Conservation (phyloP, 2,888 invertebrate genomes). For the Lithosia quadra region DNA sequence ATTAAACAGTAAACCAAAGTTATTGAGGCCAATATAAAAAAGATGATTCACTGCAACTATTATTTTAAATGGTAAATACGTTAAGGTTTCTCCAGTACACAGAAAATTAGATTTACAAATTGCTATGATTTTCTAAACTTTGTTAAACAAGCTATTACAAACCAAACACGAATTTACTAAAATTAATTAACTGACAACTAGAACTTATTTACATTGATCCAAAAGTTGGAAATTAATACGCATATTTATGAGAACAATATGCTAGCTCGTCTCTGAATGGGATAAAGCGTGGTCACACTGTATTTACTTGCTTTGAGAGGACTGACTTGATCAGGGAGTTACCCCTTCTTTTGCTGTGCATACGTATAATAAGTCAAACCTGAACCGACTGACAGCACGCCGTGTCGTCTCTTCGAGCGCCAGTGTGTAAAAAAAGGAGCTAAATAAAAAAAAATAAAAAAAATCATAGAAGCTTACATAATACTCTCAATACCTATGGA, state of each 20-base stretch:
- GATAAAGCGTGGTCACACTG: neutral
- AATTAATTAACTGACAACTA: conserved; percentile 1
- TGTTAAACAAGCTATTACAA: conserved; percentile 2
- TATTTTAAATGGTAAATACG: neutral
- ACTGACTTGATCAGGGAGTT: too few species aligned
- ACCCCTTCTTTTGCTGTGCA: too few species aligned
- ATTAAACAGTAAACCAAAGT: too few species aligned
- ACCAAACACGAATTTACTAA: neutral
- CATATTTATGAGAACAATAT: conserved; percentile 6
- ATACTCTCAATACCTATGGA: too few species aligned
- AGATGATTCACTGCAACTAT: neutral
- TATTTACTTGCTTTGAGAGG: neutral
- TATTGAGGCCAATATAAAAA: neutral
- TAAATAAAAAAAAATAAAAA: too few species aligned
- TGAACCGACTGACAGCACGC: too few species aligned
- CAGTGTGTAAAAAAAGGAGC: too few species aligned
- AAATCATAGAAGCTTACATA: too few species aligned
- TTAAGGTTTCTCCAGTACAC: neutral
- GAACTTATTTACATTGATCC: neutral
- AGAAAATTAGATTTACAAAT: neutral
- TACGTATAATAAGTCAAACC: too few species aligned
- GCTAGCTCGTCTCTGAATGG: neutral
- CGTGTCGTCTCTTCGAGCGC: too few species aligned
- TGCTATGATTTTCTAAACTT: neutral
- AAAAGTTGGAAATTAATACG: neutral